A percentile compares a stretch with the other conserved stretches of the same genome.
Conservation (phyloP, 1,140 invertebrate species). For the Aculops lycopersici region DNA sequence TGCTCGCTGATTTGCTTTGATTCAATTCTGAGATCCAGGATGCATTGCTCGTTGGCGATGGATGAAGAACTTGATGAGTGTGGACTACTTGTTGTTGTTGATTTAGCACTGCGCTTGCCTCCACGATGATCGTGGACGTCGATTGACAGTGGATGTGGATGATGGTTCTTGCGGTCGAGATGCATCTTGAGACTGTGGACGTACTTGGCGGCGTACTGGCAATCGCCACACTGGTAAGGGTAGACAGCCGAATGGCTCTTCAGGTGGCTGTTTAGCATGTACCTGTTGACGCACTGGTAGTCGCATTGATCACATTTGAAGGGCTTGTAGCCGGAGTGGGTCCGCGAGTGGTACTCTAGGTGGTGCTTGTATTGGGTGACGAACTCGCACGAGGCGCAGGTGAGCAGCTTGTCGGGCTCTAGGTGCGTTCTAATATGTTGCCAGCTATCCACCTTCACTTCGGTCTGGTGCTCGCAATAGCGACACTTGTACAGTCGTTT, state of each 20-base stretch:
- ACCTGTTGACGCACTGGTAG: slow-evolving; percentile 89
- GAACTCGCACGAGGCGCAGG: slow-evolving; percentile 69
- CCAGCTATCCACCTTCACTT: slow-evolving; percentile 74
- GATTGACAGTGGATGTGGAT: slow-evolving; percentile 45
- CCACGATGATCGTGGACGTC: slow-evolving; percentile 58
- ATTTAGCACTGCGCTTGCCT: slow-evolving; percentile 49
- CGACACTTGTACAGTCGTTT: slow-evolving; percentile 49
- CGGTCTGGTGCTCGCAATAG: slow-evolving; percentile 46
- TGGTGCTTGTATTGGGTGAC: slow-evolving; percentile 98
- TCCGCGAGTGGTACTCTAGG: slow-evolving; percentile 76
- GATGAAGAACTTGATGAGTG: too few relatives aligned
- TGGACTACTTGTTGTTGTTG: too few relatives aligned
- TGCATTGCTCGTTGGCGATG: too few relatives aligned
- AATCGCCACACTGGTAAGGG: slow-evolving; percentile 73
- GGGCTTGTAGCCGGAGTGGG: slow-evolving; percentile 79
- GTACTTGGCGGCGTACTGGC: slow-evolving; percentile 90
- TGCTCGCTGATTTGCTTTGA: not conserved
- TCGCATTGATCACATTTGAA: slow-evolving; percentile 72
- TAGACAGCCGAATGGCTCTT: slow-evolving; percentile 92
- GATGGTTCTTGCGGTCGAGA: slow-evolving; percentile 58
- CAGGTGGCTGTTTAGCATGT: slow-evolving; percentile 91
- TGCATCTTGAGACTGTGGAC: slow-evolving; percentile 88
- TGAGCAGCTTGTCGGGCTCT: slow-evolving; percentile 58
- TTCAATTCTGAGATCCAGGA: too few relatives aligned
- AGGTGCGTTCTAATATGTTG: slow-evolving; percentile 54